Evolutionary conservation across 2,113 vertebrate genomes (phyloP).

Genomic region (Lagopus muta): DNA sequence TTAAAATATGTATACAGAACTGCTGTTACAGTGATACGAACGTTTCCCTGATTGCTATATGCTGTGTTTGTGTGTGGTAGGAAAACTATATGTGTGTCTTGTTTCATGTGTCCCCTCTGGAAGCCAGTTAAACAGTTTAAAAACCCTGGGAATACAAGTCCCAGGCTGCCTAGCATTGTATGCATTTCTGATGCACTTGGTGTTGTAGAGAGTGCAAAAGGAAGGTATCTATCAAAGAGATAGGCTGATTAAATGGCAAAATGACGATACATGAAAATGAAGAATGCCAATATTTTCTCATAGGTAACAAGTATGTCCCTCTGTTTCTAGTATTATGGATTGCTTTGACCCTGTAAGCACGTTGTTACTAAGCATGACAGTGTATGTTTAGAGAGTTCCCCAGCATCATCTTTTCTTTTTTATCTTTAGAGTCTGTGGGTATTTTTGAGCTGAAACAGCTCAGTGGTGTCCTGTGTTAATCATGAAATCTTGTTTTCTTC

Average conservation of each 20-base stretch:
- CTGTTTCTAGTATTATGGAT: neutral
- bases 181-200: neutral
- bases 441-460: neutral
- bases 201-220: neutral
- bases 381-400: neutral
- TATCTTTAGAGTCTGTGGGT: neutral
- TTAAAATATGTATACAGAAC: neutral
- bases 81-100: neutral
- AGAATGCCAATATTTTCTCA: neutral
- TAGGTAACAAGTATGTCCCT: neutral
- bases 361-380: slow-evolving; percentile 28
- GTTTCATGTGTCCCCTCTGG: neutral
- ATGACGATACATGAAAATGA: neutral
- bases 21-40: neutral
- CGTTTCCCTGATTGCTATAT: too few relatives aligned
- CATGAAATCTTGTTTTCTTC: too few relatives aligned
- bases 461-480: neutral
- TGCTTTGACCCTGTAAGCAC: neutral
- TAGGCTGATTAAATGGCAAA: neutral
- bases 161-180: neutral
- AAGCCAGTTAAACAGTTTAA: neutral
- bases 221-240: neutral
- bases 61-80: neutral
- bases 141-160: neutral
- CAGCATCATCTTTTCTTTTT: slow-evolving; percentile 18